Conservation (phyloP, 2,888 invertebrate genomes). For the Rhyacophila evoluta region DNA sequence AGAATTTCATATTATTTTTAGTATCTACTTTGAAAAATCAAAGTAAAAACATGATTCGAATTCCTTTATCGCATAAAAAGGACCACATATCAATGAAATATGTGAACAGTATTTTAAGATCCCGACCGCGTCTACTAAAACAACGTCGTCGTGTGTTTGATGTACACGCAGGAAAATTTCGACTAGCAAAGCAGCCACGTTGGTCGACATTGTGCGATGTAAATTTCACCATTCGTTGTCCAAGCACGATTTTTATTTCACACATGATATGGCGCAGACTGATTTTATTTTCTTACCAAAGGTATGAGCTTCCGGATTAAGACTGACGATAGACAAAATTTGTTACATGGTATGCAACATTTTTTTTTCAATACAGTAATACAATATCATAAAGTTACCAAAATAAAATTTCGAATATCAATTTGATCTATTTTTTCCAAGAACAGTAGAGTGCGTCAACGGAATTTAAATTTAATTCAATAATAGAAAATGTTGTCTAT, state of each 20-base stretch:
- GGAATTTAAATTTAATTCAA: too few relatives aligned
- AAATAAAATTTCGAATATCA: too few relatives aligned
- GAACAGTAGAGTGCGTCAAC: too few relatives aligned
- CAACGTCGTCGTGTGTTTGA: conserved; percentile 11
- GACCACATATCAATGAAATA: background rate
- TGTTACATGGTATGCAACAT: too few relatives aligned
- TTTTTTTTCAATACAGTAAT: too few relatives aligned
- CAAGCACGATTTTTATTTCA: conserved; percentile 22
- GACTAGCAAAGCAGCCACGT: background rate
- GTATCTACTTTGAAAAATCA: too few relatives aligned
- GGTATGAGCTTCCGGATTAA: background rate
- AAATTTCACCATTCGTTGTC: conserved; percentile 24
- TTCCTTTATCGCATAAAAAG: too few relatives aligned
- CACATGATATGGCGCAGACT: conserved; percentile 7
- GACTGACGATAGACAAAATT: background rate
- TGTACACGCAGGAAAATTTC: background rate
- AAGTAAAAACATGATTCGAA: too few relatives aligned
- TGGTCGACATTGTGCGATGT: background rate
- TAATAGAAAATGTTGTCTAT: too few relatives aligned
- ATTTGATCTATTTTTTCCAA: too few relatives aligned
- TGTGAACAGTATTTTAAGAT: background rate
- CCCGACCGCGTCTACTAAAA: background rate
- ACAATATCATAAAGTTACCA: too few relatives aligned
- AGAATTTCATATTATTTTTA: too few relatives aligned
- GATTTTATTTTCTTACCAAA: background rate